Evolutionary conservation across 1,140 invertebrate genomes (phyloP).

Genomic region (Archegozetes longisetosus): DNA sequence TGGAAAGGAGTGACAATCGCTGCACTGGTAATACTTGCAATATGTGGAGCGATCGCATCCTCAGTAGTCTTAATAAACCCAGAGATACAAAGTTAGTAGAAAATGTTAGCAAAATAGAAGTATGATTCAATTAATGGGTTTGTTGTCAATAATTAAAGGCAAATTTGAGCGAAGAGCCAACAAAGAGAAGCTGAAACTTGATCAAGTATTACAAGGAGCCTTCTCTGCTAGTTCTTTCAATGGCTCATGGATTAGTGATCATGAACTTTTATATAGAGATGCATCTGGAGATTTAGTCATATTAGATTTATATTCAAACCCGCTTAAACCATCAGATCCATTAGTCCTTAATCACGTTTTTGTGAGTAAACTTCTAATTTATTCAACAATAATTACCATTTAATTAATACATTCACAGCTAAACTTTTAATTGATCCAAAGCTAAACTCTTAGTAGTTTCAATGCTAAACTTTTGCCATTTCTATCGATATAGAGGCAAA

Average conservation of each 20-base stretch:
- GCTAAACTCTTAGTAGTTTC: background rate
- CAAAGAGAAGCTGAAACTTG: conserved; percentile 12
- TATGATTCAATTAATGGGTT: background rate
- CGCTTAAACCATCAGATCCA: background rate
- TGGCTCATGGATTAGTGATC: conserved; percentile 14
- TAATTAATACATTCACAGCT: too few relatives aligned
- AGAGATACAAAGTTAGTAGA: conserved; percentile 25
- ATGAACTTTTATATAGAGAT: conserved; percentile 33
- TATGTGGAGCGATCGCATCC: conserved; percentile 66
- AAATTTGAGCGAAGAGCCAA: background rate
- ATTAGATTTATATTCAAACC: conserved; percentile 16
- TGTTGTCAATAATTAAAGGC: background rate
- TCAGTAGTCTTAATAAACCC: conserved; percentile 64
- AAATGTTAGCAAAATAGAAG: background rate
- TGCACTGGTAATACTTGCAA: conserved; percentile 63
- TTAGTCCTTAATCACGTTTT: background rate
- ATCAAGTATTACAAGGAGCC: conserved; percentile 1
- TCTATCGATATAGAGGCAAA: conserved; percentile 14
- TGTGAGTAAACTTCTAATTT: background rate
- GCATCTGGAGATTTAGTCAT: conserved; percentile 60
- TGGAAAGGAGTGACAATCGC: conserved; percentile 85
- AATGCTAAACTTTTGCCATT: background rate
- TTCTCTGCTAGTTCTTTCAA: conserved; percentile 13
- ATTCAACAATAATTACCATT: too few relatives aligned
- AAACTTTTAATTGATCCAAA: too few relatives aligned